Evolutionary conservation across 2,888 invertebrate species (phyloP).

Genomic region (Drosophila prolongata): DNA sequence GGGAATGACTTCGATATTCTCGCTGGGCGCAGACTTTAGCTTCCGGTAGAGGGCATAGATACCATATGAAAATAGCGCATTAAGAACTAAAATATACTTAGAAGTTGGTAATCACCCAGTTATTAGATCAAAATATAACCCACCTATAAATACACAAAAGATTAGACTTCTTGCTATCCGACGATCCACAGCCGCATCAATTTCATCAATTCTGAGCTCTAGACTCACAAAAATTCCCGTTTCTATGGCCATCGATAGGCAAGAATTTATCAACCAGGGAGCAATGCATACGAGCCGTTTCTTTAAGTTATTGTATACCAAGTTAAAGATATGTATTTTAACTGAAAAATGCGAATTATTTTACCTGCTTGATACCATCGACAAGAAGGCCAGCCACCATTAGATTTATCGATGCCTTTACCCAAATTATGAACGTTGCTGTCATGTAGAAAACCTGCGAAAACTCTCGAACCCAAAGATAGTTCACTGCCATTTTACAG

Average conservation of each 20-base stretch:
- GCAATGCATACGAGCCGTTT: slow-evolving; percentile 82
- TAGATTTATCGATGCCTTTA: slow-evolving; percentile 80
- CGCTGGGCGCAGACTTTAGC: slow-evolving; percentile 72
- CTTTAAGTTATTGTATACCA: slow-evolving; percentile 32
- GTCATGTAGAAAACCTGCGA: slow-evolving; percentile 82
- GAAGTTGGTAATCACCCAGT: not conserved
- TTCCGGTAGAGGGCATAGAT: slow-evolving; percentile 78
- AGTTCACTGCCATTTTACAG: slow-evolving; percentile 67
- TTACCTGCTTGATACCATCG: slow-evolving; percentile 81
- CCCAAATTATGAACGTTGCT: slow-evolving; percentile 77
- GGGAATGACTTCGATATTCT: slow-evolving; percentile 55
- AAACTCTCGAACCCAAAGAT: slow-evolving; percentile 80
- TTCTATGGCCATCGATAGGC: slow-evolving; percentile 76
- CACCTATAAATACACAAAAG: slow-evolving; percentile 65
- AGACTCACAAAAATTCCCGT: slow-evolving; percentile 76
- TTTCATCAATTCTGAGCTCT: slow-evolving; percentile 81
- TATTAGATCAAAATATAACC: not conserved
- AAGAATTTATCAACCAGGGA: slow-evolving; percentile 80
- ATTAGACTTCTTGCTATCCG: slow-evolving; percentile 79
- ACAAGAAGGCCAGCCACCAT: slow-evolving; percentile 78
- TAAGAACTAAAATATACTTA: slow-evolving; percentile 64
- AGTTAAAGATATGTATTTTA: not conserved
- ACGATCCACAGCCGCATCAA: slow-evolving; percentile 78
- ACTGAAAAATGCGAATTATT: too few species aligned
- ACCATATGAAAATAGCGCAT: slow-evolving; percentile 77